A percentile compares a stretch with the other conserved stretches of the same genome.
phyloP scores from a whole-genome alignment of 2,797 vertebrate species.

The Acanthopagrus latus region DNA sequence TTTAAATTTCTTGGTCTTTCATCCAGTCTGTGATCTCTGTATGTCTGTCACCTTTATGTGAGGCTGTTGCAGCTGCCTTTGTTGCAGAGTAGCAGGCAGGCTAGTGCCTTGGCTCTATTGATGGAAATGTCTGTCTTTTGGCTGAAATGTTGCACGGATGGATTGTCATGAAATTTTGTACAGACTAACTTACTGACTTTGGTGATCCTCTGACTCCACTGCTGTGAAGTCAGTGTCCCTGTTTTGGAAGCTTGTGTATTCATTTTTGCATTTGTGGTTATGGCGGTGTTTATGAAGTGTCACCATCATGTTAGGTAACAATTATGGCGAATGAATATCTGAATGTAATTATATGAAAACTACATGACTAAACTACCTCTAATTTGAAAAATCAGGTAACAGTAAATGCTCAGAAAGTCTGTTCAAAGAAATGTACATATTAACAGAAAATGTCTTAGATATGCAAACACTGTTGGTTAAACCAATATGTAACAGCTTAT shows the following conservation, averaged over 20 bases:
- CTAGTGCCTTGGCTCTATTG: not conserved
- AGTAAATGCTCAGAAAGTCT: not conserved
- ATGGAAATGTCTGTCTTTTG: not conserved
- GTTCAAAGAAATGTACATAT: not conserved
- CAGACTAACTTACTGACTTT: no score
- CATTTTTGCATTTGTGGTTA: not conserved
- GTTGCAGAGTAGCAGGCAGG: conserved; percentile 3
- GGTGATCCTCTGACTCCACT: not conserved
- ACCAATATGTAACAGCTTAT: not conserved
- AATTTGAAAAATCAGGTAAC: not conserved
- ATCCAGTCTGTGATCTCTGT: not conserved
- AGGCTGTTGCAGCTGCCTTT: not conserved
- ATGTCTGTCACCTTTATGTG: not conserved
- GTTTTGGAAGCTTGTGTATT: not conserved
- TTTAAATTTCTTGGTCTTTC: not conserved
- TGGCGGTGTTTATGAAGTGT: not conserved
- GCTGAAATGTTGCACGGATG: not conserved
- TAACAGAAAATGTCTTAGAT: not conserved
- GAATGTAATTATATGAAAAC: not conserved
- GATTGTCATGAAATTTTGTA: no score
- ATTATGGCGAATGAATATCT: not conserved
- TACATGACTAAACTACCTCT: not conserved
- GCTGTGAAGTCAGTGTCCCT: not conserved
- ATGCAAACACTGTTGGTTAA: not conserved
- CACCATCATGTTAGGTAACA: not conserved